Evolutionary conservation across 2,113 vertebrate species (phyloP).

Genomic region (Vimba vimba): DNA sequence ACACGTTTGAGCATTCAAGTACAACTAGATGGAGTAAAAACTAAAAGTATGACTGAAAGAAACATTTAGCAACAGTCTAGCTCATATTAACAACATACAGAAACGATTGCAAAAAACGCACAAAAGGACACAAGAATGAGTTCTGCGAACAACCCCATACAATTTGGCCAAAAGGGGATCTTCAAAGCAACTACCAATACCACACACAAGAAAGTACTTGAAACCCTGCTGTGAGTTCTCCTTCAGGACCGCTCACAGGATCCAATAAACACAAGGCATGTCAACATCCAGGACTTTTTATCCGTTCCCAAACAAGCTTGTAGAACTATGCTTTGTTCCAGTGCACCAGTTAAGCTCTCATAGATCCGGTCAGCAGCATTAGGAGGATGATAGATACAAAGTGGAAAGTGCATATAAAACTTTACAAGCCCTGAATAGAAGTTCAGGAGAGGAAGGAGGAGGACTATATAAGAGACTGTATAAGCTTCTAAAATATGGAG

Average conservation of each 20-base stretch:
- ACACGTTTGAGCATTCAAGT: neutral
- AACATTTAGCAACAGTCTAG: neutral
- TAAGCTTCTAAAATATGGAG: neutral
- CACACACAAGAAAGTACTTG: neutral
- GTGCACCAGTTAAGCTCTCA: neutral
- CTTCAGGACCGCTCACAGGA: neutral
- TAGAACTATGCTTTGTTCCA: constrained; percentile 25
- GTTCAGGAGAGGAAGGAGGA: constrained; percentile 3
- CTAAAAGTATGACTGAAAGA: neutral
- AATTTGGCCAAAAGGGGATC: neutral
- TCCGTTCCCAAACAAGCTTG: constrained; percentile 2
- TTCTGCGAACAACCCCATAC: neutral
- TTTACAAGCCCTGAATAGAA: neutral
- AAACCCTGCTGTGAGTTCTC: neutral
- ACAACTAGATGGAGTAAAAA: neutral
- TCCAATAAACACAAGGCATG: constrained; percentile 14
- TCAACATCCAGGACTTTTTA: constrained; percentile 10
- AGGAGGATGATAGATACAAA: neutral
- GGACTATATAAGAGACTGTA: constrained; percentile 11
- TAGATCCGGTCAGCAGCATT: constrained; percentile 39
- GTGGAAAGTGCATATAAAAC: constrained; percentile 36
- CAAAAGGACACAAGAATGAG: neutral
- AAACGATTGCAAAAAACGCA: neutral
- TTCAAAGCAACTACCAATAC: neutral
- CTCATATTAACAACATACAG: too few species aligned